A percentile compares a stretch with the other conserved stretches of the same genome.
These are phyloP conservation scores for Chaenogobius annularis DNA, from an alignment of 2,113 vertebrate genomes.

Conservation along the genomic window DNA sequence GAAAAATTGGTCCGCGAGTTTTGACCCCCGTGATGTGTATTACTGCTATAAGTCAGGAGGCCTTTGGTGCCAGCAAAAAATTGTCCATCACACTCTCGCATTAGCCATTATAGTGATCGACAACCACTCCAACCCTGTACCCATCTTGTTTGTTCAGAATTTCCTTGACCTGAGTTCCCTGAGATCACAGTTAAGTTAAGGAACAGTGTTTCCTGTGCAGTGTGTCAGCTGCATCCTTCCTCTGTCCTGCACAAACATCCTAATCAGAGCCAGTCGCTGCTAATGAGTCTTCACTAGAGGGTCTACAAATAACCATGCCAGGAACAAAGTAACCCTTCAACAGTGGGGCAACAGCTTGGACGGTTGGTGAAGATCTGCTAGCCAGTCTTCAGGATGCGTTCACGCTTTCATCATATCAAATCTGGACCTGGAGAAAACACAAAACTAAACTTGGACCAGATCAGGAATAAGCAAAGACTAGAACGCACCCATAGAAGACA, in stretches of 20 bases:
- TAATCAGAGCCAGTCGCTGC: not conserved
- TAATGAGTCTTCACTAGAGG: not conserved
- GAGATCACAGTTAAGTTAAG: not conserved
- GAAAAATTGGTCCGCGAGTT: too few species aligned
- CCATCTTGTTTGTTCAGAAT: not conserved
- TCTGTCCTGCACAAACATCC: conserved; percentile 34
- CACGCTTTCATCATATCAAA: too few species aligned
- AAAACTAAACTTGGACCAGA: too few species aligned
- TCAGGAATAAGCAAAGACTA: too few species aligned
- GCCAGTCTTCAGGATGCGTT: not conserved
- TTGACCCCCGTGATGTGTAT: too few species aligned
- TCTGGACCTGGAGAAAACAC: too few species aligned
- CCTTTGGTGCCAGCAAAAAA: not conserved
- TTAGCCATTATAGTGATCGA: not conserved
- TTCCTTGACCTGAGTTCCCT: not conserved
- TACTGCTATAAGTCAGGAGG: not conserved
- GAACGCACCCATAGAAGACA: too few species aligned
- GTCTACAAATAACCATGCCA: not conserved
- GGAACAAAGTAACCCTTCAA: not conserved
- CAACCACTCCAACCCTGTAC: not conserved
- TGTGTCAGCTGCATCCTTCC: conserved; percentile 24
- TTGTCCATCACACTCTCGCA: not conserved
- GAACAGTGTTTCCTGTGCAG: not conserved
- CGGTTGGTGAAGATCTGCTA: too few species aligned
- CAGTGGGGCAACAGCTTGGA: not conserved